phyloP scores from a whole-genome alignment of 2,888 invertebrate species.

The Pollenia labialis region DNA sequence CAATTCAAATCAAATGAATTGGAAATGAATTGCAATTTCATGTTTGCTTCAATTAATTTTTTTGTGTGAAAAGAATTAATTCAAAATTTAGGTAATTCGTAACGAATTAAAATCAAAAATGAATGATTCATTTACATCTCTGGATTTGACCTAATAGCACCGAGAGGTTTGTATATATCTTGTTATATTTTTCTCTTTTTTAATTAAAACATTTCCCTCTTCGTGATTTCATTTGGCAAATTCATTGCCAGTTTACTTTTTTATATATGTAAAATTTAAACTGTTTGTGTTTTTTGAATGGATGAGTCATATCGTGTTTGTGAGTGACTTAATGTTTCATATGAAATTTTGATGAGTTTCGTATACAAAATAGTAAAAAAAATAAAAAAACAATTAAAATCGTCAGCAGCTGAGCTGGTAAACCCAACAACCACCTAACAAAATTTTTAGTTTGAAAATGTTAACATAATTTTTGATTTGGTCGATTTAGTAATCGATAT shows the following conservation, averaged over 20 bases:
- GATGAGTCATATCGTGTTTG: conserved; percentile 77
- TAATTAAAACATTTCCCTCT: conserved; percentile 10
- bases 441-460: conserved; percentile 73
- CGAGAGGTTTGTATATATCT: conserved; percentile 28
- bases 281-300: conserved; percentile 52
- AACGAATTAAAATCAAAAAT: no score
- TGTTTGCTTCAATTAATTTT: no score
- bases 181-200: conserved; percentile 4
- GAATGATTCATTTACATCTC: no score
- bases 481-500: no score
- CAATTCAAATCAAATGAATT: no score
- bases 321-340: conserved; percentile 77
- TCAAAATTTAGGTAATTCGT: no score
- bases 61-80: no score
- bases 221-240: conserved; percentile 48
- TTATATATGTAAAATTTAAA: conserved; percentile 28
- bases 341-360: conserved; percentile 78
- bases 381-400: conserved; percentile 28
- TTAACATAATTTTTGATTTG: no score
- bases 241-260: conserved; percentile 43
- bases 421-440: conserved; percentile 40
- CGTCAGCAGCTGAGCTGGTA: conserved; percentile 43
- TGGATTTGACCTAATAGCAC: conserved; percentile 10
- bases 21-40: no score
- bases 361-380: conserved; percentile 64